A percentile compares a stretch with the other conserved stretches of the same genome.
Conservation (phyloP, 1,140 invertebrate genomes). For the Drosophila murphyi region DNA sequence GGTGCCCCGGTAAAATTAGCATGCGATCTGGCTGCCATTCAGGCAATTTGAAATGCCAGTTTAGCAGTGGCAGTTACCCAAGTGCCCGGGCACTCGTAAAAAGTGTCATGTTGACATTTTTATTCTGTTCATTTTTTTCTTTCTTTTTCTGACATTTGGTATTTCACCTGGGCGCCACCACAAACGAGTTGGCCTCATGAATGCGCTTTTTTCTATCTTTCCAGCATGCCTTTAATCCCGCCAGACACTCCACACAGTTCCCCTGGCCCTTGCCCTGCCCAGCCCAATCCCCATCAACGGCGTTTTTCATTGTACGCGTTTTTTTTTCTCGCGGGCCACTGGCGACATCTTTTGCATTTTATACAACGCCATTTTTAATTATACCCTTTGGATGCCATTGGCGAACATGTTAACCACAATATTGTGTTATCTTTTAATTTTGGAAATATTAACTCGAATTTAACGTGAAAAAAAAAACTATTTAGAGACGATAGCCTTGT, state of each 20-base stretch:
- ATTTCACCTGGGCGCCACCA: conserved; percentile 26
- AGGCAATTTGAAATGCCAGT: conserved; percentile 69
- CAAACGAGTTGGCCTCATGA: conserved; percentile 29
- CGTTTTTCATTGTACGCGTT: conserved; percentile 42
- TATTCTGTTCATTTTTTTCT: conserved; percentile 8
- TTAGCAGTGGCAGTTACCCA: conserved; percentile 47
- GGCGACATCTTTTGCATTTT: conserved; percentile 40
- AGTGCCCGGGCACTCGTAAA: conserved; percentile 29
- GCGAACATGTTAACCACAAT: too few species aligned
- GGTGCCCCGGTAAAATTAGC: conserved; percentile 51
- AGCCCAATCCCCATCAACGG: not conserved
- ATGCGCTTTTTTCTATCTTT: conserved; percentile 44
- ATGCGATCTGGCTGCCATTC: conserved; percentile 70
- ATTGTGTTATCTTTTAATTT: too few species aligned
- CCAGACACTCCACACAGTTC: conserved; percentile 17
- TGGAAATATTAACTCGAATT: too few species aligned
- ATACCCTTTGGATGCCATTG: conserved; percentile 10
- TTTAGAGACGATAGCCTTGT: too few species aligned
- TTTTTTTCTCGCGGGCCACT: conserved; percentile 15
- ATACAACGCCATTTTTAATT: conserved; percentile 3
- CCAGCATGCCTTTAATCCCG: conserved; percentile 41
- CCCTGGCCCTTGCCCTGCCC: not conserved
- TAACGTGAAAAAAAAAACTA: too few species aligned
- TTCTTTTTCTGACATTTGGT: conserved; percentile 18
- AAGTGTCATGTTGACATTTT: conserved; percentile 70